These are phyloP conservation scores for Zaprionus capensis DNA, from an alignment of 1,140 invertebrate species.

Conservation along the genomic window DNA sequence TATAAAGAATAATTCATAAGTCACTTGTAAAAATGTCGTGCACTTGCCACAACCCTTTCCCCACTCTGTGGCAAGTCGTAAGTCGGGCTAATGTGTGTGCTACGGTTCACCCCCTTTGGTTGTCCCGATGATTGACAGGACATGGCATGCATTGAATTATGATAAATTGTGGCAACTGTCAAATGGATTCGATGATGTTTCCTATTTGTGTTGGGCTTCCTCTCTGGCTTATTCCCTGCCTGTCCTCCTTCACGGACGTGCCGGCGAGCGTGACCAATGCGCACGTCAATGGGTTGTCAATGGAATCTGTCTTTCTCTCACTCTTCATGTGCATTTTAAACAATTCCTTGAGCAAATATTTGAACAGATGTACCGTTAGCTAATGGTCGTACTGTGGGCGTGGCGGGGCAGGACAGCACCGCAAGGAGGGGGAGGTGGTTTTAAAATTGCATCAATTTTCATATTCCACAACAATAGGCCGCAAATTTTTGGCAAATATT, in stretches of 20 bases:
- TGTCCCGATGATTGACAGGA: slow-evolving; percentile 72
- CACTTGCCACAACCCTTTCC: background rate
- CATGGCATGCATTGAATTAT: slow-evolving; percentile 82
- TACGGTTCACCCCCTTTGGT: slow-evolving; percentile 54
- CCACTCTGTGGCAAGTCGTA: slow-evolving; percentile 1
- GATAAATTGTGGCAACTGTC: slow-evolving; percentile 83
- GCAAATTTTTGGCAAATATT: slow-evolving; percentile 71
- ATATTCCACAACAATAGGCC: slow-evolving; percentile 53
- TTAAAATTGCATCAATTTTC: slow-evolving; percentile 71
- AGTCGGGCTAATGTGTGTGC: slow-evolving; percentile 58
- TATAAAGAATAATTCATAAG: slow-evolving; percentile 78
- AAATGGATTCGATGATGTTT: slow-evolving; percentile 62
- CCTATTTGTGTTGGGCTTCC: slow-evolving; percentile 27
- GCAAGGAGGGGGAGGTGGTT: slow-evolving; percentile 10
- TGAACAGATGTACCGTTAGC: slow-evolving; percentile 66
- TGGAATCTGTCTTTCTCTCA: slow-evolving; percentile 18
- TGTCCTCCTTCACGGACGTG: background rate
- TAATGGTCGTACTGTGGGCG: slow-evolving; percentile 23
- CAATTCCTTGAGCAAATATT: slow-evolving; percentile 79
- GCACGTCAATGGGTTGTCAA: slow-evolving; percentile 57
- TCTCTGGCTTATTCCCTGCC: background rate
- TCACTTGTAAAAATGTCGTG: slow-evolving; percentile 76
- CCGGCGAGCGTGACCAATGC: slow-evolving; percentile 63
- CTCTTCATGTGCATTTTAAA: slow-evolving; percentile 63
- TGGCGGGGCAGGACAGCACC: background rate